Evolutionary conservation across 2,797 vertebrate species (phyloP), one percentile per base, ranked within the genome.

Genomic region (Clarias platycephalus): DNA sequence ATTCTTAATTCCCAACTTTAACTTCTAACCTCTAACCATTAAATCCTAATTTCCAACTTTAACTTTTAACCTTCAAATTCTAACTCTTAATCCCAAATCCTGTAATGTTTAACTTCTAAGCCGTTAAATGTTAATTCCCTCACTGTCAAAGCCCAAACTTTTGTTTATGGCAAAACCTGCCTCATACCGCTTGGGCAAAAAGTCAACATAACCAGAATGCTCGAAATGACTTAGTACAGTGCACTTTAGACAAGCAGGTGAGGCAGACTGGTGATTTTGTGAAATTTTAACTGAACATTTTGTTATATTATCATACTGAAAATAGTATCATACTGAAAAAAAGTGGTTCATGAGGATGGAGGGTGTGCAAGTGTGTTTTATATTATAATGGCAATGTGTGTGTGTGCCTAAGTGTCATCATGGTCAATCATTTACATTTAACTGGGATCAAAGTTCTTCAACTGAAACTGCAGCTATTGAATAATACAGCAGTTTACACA

Each of bases 371-470:
- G 37, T 44, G 37, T 44, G 12, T n/a, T 12, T n/a, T 20, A n/a
- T 26, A 28, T 26, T 66, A 12, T 66, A 20, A 24, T 58, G 57
- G 57, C 15, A 16, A n/a, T 63, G 60, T 62, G 60, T 12, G 22
- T 28, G 79, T 53, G 79, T 53, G 44, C 44, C 5, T 31, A 26
- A 26, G 81, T 34, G 74, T 57, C 76, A 62, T 63, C 75, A 74
- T 82, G 60, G 85, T 85, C 26, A 90, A 90, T 86, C 83, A 90
- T 90, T 90, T 49, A 86, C 83, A 62, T 64, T 68, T 64, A 86
- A 81, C 28, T 26, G 55, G 74, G 87, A 75, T 55, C 86, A 90
- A 87, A 90, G 89, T 88, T 85, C 85, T 53, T 82, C 18, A 87
- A 82, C 81, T 79, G 85, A 86, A 86, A 87, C 80, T 66, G 3